A percentile compares a stretch with the other conserved stretches of the same genome.
Conservation (phyloP, 1,140 invertebrate genomes). For the Pseudomyrmex cubaensis region DNA sequence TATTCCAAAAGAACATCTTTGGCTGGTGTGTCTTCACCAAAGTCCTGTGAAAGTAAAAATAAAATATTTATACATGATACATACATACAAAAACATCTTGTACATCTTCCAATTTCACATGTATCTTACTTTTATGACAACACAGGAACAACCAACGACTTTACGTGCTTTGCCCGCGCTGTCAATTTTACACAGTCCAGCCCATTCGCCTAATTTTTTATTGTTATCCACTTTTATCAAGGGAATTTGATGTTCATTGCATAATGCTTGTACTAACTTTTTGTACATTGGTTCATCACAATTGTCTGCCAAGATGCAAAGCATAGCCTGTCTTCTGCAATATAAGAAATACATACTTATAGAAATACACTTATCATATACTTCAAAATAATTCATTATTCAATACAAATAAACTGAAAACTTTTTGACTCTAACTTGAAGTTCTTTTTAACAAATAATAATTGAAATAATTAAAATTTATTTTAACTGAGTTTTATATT, state of each 20-base stretch:
- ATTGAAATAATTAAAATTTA: too few relatives aligned
- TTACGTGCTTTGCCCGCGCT: slow-evolving; percentile 99
- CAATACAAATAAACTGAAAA: too few relatives aligned
- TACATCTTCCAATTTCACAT: background rate
- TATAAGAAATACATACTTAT: slow-evolving; percentile 50
- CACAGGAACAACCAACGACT: slow-evolving; percentile 99
- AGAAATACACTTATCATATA: background rate
- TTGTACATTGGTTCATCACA: slow-evolving; percentile 99
- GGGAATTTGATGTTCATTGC: slow-evolving; percentile 99
- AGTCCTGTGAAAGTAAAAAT: slow-evolving; percentile 89
- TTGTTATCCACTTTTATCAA: slow-evolving; percentile 99
- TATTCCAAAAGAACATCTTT: slow-evolving; percentile 97
- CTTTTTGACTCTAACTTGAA: too few relatives aligned
- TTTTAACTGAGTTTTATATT: background rate
- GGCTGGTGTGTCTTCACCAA: slow-evolving; percentile 97
- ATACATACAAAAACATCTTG: slow-evolving; percentile 29
- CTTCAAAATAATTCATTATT: too few relatives aligned
- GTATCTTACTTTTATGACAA: slow-evolving; percentile 94
- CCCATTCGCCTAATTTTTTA: slow-evolving; percentile 99
- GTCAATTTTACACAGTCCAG: slow-evolving; percentile 99
- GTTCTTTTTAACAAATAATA: too few relatives aligned
- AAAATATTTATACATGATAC: slow-evolving; percentile 33
- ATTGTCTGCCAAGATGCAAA: slow-evolving; percentile 98
- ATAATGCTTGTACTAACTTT: slow-evolving; percentile 98
- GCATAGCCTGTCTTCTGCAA: slow-evolving; percentile 94